Evolutionary conservation across 2,797 vertebrate genomes (phyloP).

Genomic region (Babyrousa celebensis): DNA sequence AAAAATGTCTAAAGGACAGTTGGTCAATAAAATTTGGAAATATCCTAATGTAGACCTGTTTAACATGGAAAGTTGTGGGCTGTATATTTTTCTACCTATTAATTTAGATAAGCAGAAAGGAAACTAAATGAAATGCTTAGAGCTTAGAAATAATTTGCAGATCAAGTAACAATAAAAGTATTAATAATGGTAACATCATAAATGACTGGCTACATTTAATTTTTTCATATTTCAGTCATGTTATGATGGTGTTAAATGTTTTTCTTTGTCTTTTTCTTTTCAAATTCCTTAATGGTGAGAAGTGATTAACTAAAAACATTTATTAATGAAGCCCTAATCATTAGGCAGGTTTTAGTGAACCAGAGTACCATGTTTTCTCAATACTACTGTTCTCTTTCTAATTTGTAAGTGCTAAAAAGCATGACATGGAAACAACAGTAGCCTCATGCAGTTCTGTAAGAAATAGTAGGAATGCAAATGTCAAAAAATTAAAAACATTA

Average conservation of each 20-base stretch:
- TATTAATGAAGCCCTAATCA: conserved; percentile 11
- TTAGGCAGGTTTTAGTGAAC: conserved; percentile 2
- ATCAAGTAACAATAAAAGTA: conserved; percentile 6
- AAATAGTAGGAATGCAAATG: conserved; percentile 59
- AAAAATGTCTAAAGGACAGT: neutral
- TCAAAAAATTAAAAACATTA: neutral
- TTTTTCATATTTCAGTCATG: neutral
- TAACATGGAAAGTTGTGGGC: neutral
- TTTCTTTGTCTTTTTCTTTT: neutral
- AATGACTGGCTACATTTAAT: neutral
- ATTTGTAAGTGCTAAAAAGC: conserved; percentile 11
- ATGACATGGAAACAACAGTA: neutral
- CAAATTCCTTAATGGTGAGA: neutral
- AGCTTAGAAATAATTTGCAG: conserved; percentile 16
- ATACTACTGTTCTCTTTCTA: neutral
- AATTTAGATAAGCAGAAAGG: neutral
- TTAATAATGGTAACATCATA: neutral
- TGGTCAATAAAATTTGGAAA: neutral
- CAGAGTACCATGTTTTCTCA: neutral
- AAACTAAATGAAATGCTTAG: neutral
- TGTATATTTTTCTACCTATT: neutral
- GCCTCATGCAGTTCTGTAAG: neutral
- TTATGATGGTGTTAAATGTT: neutral
- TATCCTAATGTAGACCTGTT: neutral
- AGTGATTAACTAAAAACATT: neutral